Base-by-base conservation (phyloP, 2,797 vertebrate genomes). In the Mormyrus proboscirostris region DNA sequence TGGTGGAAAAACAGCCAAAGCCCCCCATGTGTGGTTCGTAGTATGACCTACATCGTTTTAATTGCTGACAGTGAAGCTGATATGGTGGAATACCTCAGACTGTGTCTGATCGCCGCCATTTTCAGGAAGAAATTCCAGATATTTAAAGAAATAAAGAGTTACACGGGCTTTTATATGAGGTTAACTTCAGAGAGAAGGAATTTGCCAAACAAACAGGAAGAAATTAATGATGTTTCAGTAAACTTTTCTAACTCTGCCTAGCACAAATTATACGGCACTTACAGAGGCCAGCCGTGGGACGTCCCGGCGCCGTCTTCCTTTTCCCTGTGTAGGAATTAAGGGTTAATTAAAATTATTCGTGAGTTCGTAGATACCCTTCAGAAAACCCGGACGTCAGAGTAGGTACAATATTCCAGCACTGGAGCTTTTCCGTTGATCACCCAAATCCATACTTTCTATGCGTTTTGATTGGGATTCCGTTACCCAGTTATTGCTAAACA, bases 211-310 rank as follows among this genome's bases (percentile, higher is more conserved):
- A 82, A 47, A n/a, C 76, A 44, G 41, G 16, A 47, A 9, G 38
- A 19, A 79, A 82, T 82, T 8, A 47, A 47, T 73, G 69, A 41
- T 38, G 33, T 76, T 41, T 76, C 33, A 38, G 69, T 19, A 76
- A 38, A 76, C 33, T 2, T 16, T 76, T 38, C 65, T 73, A 38
- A 29, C 29, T 38, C 29, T 69, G 62, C 62, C 3, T 38, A 73
- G 65, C 9, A 88, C 25, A 4, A 53, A 33, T 57, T 33, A 53
- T 51, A 57, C 84, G 16, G 25, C 29, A 86, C 85, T 86, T 57
- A 86, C 47, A 93, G 94, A 95, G 2, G 95, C 94, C 38, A 95
- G 91, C 51, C 95, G 95, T 2, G 96, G 95, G 0, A 96, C 93
- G 88, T 95, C 95, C 90, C 95, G 95, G 90, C 92, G 62, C 76